These are phyloP conservation scores for Mallateleia sp. DNA, from an alignment of 2,888 invertebrate genomes.

Conservation along the genomic window DNA sequence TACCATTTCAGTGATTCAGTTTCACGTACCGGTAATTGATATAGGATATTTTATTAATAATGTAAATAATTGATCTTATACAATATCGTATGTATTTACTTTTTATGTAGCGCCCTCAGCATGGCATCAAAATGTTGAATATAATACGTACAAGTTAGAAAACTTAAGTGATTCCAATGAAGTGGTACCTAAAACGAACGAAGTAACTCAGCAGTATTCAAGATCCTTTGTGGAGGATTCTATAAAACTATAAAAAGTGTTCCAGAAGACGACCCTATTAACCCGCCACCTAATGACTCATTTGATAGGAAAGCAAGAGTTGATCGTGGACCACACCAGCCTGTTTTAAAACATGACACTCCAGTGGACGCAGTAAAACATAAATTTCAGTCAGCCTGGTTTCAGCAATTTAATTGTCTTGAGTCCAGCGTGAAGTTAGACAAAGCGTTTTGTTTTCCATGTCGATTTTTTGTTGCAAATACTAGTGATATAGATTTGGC, in stretches of 20 bases:
- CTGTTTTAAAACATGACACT: slow-evolving; percentile 19
- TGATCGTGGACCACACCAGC: slow-evolving; percentile 35
- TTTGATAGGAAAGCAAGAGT: slow-evolving; percentile 35
- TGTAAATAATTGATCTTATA: slow-evolving; percentile 22
- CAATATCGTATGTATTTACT: slow-evolving; percentile 8
- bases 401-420: slow-evolving; percentile 45
- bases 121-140: slow-evolving; percentile 19
- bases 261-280: slow-evolving; percentile 31
- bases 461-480: slow-evolving; percentile 37
- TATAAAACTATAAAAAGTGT: too few species aligned
- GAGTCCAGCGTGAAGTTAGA: slow-evolving; percentile 35
- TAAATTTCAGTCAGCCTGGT: slow-evolving; percentile 40
- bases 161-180: slow-evolving; percentile 20
- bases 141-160: slow-evolving; percentile 9
- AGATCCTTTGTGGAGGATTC: slow-evolving; percentile 12
- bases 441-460: slow-evolving; percentile 40
- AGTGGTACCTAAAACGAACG: slow-evolving; percentile 20
- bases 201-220: slow-evolving; percentile 13
- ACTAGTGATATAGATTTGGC: slow-evolving; percentile 13
- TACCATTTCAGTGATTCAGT: background rate
- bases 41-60: slow-evolving; percentile 9
- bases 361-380: slow-evolving; percentile 17
- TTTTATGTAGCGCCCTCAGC: slow-evolving; percentile 10
- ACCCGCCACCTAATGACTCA: slow-evolving; percentile 7
- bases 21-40: slow-evolving; percentile 10